These are phyloP conservation scores for Drosophila pseudotalamancana DNA, from an alignment of 2,888 invertebrate genomes.

Conservation along the genomic window DNA sequence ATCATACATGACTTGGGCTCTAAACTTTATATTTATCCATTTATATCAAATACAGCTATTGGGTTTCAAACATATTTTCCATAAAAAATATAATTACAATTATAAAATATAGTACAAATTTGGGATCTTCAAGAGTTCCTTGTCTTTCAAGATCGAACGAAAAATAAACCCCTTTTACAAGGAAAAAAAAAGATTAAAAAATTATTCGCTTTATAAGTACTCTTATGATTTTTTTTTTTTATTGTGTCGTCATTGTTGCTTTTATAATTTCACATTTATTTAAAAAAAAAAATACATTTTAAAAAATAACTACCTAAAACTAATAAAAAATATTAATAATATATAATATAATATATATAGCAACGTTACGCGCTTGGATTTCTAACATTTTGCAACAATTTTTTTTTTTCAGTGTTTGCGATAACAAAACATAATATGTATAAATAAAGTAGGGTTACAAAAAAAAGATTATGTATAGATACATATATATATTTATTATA, in stretches of 20 bases:
- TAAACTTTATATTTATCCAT: no score
- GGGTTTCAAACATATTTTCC: no score
- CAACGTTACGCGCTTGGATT: slow-evolving; percentile 74
- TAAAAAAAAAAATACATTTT: slow-evolving; percentile 72
- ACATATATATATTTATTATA: slow-evolving; percentile 13
- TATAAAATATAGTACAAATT: no score
- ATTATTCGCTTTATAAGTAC: slow-evolving; percentile 53
- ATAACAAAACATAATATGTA: slow-evolving; percentile 54
- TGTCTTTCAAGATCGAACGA: no score
- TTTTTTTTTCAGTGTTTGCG: slow-evolving; percentile 38
- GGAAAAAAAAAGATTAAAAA: neutral
- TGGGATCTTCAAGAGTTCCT: no score
- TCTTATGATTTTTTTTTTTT: slow-evolving; percentile 58
- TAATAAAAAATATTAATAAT: slow-evolving; percentile 73
- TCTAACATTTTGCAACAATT: slow-evolving; percentile 67
- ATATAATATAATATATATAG: slow-evolving; percentile 63
- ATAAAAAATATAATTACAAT: no score
- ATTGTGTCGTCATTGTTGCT: slow-evolving; percentile 71
- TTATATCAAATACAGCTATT: no score
- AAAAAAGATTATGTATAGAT: slow-evolving; percentile 36
- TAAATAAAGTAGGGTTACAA: slow-evolving; percentile 36
- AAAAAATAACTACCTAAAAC: slow-evolving; percentile 75
- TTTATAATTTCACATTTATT: slow-evolving; percentile 68
- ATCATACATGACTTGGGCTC: no score
- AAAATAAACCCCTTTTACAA: no score